These are phyloP conservation scores for Xenopus tropicalis DNA, from an alignment of 2,113 vertebrate species.

Conservation along the genomic window DNA sequence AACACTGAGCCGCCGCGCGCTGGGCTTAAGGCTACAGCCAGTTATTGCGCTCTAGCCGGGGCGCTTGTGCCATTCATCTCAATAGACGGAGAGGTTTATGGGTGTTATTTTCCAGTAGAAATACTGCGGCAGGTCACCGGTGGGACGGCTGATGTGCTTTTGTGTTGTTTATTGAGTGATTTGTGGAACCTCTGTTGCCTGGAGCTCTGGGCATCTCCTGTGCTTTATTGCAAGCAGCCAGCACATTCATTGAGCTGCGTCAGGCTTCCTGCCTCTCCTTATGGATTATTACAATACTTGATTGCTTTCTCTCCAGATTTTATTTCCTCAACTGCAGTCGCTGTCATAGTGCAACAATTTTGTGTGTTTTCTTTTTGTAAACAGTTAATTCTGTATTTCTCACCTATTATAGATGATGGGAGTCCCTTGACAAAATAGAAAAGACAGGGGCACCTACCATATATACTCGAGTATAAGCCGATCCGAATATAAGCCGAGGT, in stretches of 20 bases:
- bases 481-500: too few relatives aligned
- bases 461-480: too few relatives aligned
- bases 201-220: not conserved
- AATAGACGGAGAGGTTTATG: slow-evolving; percentile 9
- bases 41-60: slow-evolving; percentile 20
- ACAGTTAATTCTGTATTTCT: too few relatives aligned
- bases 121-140: slow-evolving; percentile 4
- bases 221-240: slow-evolving; percentile 8
- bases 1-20: not conserved
- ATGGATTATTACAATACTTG: not conserved
- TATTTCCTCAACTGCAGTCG: too few relatives aligned
- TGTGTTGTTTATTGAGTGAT: slow-evolving; percentile 10
- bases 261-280: not conserved
- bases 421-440: too few relatives aligned
- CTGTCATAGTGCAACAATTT: too few relatives aligned
- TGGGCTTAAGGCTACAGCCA: slow-evolving; percentile 6
- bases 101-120: slow-evolving; percentile 24
- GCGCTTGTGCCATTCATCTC: slow-evolving; percentile 16
- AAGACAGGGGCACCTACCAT: too few relatives aligned
- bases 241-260: not conserved
- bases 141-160: slow-evolving; percentile 5
- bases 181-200: slow-evolving; percentile 14
- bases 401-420: too few relatives aligned
- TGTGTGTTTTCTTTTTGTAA: too few relatives aligned
- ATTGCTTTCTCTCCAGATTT: not conserved